These are phyloP conservation scores for Wiebesia pumilae DNA, from an alignment of 1,140 invertebrate species.

Conservation along the genomic window DNA sequence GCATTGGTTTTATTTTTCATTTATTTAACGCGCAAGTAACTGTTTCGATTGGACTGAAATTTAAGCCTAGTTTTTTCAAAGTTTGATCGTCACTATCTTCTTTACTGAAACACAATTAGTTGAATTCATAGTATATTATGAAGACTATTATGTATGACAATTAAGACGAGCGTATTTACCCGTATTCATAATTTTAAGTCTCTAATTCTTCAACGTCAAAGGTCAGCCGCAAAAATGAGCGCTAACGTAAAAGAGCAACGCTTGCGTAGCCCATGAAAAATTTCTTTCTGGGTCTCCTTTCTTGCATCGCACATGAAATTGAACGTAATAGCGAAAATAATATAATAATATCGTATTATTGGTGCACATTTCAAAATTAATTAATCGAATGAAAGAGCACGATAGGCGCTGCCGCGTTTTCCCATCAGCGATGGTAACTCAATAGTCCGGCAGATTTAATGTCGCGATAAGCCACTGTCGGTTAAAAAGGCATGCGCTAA, in stretches of 20 bases:
- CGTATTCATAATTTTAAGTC: not conserved
- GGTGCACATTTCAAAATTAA: conserved; percentile 4
- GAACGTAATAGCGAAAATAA: not conserved
- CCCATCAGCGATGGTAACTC: conserved; percentile 17
- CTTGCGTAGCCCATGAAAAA: not conserved
- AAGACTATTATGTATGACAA: not conserved
- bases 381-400: conserved; percentile 21
- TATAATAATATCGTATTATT: not conserved
- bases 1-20: too few relatives aligned
- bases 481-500: conserved; percentile 6
- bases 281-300: not conserved
- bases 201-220: not conserved
- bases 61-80: too few relatives aligned
- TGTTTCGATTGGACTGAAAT: too few relatives aligned
- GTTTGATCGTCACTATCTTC: too few relatives aligned
- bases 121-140: not conserved
- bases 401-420: not conserved
- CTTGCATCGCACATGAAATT: not conserved
- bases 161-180: not conserved
- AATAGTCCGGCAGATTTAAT: conserved; percentile 23
- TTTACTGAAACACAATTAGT: not conserved
- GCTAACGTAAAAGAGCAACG: not conserved
- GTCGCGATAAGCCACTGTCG: conserved; percentile 11
- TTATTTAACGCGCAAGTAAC: too few relatives aligned
- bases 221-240: not conserved